Evolutionary conservation across 2,113 vertebrate genomes (phyloP), one percentile per base, ranked within the genome.

Genomic region (Meriones unguiculatus): DNA sequence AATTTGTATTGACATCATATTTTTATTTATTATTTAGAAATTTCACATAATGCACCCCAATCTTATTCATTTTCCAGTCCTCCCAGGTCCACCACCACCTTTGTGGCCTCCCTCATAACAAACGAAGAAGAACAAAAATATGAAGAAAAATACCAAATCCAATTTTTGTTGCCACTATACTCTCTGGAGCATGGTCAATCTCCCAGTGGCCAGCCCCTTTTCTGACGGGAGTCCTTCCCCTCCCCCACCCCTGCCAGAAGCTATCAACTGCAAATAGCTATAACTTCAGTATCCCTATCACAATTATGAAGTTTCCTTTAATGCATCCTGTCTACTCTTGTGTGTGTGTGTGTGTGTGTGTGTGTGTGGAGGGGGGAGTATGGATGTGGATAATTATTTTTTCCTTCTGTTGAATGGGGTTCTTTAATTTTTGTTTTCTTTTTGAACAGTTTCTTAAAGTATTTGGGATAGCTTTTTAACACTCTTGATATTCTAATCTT

Each of bases 401-500:
- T 93, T 88, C 30, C 62, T 70, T 22, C 24, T 87, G 0, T 80
- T 14, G 2, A 11, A 69, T 73, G 87, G 0, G 1, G 54, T 70
- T 75, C 2, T 82, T 11, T 67, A 64, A 4, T 64, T 76, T 90
- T 65, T 77, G n/a, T 2, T 32, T 22, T 1, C 3, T n/a, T 46
- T 95, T 89, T 89, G 52, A 77, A 15, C 41, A 50, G 0, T 20
- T 46, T 73, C 2, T 62, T 89, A 86, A 82, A 78, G 50, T 77
- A 89, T 41, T 92, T 85, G 80, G 15, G 8, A 57, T 78, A 62
- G n/a, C 24, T 92, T 89, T 46, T 67, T 46, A 73, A 28, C 17
- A 24, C 0, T n/a, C 0, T 62, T 96, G 18, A 88, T 89, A 81
- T 86, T 84, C 88, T 96, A 9, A 77, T 86, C 59, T 86, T 87